phyloP scores from a whole-genome alignment of 2,113 vertebrate genomes.

The Rhinogobius similis region DNA sequence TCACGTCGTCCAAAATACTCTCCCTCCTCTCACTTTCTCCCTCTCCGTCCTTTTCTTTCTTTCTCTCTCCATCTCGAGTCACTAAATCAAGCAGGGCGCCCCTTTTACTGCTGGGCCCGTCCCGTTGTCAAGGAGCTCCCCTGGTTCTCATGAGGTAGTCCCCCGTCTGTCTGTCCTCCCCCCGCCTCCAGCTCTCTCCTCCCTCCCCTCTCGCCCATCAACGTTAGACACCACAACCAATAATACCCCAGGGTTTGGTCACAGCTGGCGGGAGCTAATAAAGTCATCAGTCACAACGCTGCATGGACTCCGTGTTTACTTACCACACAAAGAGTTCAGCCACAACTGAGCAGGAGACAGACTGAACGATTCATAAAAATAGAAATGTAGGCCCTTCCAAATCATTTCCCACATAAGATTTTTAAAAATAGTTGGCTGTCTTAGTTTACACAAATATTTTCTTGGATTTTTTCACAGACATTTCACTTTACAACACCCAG shows the following conservation, averaged over 20 bases:
- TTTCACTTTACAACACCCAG: neutral
- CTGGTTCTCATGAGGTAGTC: constrained; percentile 63
- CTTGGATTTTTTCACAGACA: neutral
- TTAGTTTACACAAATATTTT: neutral
- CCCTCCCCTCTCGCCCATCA: constrained; percentile 17
- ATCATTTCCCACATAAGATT: too few relatives aligned
- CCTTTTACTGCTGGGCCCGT: constrained; percentile 63
- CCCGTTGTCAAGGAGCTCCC: constrained; percentile 73
- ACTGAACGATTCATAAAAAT: constrained; percentile 9
- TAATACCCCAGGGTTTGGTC: constrained; percentile 67
- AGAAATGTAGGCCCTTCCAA: neutral
- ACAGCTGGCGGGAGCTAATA: constrained; percentile 78
- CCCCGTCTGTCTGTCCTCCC: constrained; percentile 19
- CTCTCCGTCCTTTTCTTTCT: neutral
- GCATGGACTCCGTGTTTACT: constrained; percentile 53
- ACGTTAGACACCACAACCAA: constrained; percentile 25
- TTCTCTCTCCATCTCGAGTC: constrained; percentile 30
- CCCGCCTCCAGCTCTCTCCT: constrained; percentile 10
- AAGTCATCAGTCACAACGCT: constrained; percentile 73
- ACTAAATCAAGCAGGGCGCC: constrained; percentile 53
- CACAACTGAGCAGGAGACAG: constrained; percentile 18
- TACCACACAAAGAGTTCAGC: constrained; percentile 45
- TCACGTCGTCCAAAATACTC: neutral
- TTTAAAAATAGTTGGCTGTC: neutral
- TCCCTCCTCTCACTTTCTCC: neutral